Conservation (phyloP, 2,797 vertebrate genomes). For the Amphiprion clarkii region DNA sequence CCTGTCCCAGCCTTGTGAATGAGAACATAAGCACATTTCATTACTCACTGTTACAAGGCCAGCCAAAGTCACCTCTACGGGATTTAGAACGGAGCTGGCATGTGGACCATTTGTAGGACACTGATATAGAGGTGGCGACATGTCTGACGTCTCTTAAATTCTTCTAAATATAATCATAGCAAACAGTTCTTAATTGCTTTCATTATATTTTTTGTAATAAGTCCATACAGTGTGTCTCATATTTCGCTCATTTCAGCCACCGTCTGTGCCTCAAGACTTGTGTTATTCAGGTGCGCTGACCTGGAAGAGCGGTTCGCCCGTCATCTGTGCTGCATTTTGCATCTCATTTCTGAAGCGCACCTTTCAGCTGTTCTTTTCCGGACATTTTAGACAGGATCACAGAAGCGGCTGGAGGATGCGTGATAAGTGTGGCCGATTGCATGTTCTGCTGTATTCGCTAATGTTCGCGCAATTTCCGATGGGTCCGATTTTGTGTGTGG, state of each 20-base stretch:
- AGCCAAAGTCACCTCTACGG: conserved; percentile 66
- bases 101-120: conserved; percentile 31
- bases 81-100: conserved; percentile 21
- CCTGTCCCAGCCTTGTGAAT: conserved; percentile 56
- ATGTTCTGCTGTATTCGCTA: conserved; percentile 24
- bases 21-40: conserved; percentile 61
- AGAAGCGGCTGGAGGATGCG: conserved; percentile 14
- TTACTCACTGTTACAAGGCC: conserved; percentile 65
- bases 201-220: background rate
- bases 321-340: conserved; percentile 15
- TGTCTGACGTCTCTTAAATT: background rate
- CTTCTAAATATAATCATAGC: background rate
- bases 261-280: conserved; percentile 6
- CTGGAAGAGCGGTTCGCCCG: conserved; percentile 19
- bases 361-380: conserved; percentile 7
- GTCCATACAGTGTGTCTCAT: background rate
- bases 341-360: conserved; percentile 18
- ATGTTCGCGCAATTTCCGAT: conserved; percentile 13
- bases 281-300: conserved; percentile 25
- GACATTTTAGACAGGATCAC: conserved; percentile 10
- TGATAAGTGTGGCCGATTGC: conserved; percentile 18
- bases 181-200: background rate
- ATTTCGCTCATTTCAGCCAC: conserved; percentile 5
- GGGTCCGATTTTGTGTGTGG: background rate
- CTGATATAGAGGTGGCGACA: background rate